Evolutionary conservation across 2,888 invertebrate genomes (phyloP), one percentile per base, ranked within the genome.

Genomic region (Molorchus minor): DNA sequence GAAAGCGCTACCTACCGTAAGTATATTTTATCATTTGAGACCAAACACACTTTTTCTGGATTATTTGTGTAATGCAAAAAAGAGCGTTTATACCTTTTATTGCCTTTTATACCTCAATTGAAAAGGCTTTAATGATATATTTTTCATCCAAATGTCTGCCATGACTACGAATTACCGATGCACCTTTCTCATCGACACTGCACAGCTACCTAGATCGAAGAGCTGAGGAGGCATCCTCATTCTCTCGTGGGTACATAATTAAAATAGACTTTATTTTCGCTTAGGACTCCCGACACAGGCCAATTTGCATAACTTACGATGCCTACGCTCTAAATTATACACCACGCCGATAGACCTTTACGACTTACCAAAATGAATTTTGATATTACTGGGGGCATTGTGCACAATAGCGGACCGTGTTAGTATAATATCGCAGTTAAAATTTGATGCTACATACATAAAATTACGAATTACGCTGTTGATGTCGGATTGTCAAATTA

Each of bases 231-330:
- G n/a, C n/a, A n/a, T n/a, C n/a, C n/a, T n/a, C n/a, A n/a, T n/a
- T n/a, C n/a, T n/a, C n/a, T 43, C 56, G 44, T 35, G 43, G 56
- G 68, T 65, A 67, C 66, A 66, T 74, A 75, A 75, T 75, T 75
- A 75, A 72, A 73, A 73, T 65, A 68, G 71, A 71, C 72, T 73
- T 72, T 72, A 70, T 73, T 70, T 74, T 70, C 72, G 69, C 69
- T 74, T 71, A 71, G 68, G 68, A 72, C 72, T 73, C 74, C 52
- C 59, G 51, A 60, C 71, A 67, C 65, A 63, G 65, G 55, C 60
- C 47, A 43, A 70, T 70, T 66, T 68, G 66, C 68, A 68, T 70
- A 67, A 64, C 56, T 60, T 65, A 57, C 51, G 57, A 58, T 25
- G 29, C 16, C 5, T 20, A 36, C 53, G 45, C 44, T 61, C 45